A percentile compares a stretch with the other conserved stretches of the same genome.
Conservation (phyloP, 2,888 invertebrate genomes). For the Oxycera nigricornis region DNA sequence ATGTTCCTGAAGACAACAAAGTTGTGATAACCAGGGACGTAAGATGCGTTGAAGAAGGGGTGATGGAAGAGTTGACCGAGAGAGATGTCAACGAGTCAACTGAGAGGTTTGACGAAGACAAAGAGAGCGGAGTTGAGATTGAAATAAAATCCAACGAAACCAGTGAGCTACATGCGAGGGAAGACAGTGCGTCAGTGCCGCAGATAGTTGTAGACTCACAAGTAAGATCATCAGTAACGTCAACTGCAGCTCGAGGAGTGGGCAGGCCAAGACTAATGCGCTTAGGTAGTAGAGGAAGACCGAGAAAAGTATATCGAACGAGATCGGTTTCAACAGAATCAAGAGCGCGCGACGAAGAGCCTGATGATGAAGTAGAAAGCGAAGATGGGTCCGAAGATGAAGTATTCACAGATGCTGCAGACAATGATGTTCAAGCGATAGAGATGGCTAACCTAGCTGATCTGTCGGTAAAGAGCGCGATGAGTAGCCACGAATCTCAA, state of each 20-base stretch:
- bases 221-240: not conserved
- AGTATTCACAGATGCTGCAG: not conserved
- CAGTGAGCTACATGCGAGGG: not conserved
- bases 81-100: not conserved
- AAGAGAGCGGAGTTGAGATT: not conserved
- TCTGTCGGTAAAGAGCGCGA: not conserved
- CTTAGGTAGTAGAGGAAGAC: not conserved
- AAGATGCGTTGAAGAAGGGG: not conserved
- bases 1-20: constrained; percentile 39
- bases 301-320: not conserved
- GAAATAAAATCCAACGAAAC: not conserved
- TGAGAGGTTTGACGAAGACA: not conserved
- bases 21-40: not conserved
- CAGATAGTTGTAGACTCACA: not conserved
- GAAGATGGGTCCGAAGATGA: not conserved
- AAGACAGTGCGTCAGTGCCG: not conserved
- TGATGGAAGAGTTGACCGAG: not conserved
- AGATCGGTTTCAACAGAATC: not conserved
- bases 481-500: not conserved
- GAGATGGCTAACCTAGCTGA: not conserved
- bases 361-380: not conserved
- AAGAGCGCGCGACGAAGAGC: not conserved
- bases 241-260: not conserved
- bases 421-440: not conserved
- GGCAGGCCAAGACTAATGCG: not conserved